phyloP scores from a whole-genome alignment of 2,888 invertebrate genomes.

The Machimus atricapillus region DNA sequence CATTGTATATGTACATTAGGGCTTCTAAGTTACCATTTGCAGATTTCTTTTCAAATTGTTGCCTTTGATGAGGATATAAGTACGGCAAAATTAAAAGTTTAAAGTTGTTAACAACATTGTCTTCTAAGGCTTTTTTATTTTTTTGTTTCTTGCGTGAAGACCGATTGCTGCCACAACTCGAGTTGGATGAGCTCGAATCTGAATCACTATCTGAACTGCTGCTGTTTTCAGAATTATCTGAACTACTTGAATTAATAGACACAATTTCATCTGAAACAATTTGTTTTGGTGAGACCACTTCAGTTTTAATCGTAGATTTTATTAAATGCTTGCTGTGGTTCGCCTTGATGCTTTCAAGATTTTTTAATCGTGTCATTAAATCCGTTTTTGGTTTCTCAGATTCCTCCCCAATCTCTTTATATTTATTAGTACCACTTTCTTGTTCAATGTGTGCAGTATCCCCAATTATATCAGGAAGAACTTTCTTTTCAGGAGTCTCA shows the following conservation, averaged over 20 bases:
- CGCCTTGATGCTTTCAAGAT: constrained; percentile 15
- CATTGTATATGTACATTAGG: constrained; percentile 55
- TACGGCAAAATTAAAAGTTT: constrained; percentile 56
- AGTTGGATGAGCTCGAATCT: constrained; percentile 50
- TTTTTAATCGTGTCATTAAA: constrained; percentile 28
- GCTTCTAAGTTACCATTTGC: constrained; percentile 50
- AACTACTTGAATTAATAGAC: background rate
- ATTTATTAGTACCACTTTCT: background rate
- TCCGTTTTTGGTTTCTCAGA: constrained; percentile 18
- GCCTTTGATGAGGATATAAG: constrained; percentile 50
- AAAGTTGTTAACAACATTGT: constrained; percentile 56
- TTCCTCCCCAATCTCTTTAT: background rate
- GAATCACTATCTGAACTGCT: constrained; percentile 47
- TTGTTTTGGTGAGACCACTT: background rate
- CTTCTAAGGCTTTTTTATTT: constrained; percentile 50
- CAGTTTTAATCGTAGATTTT: background rate
- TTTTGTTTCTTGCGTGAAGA: constrained; percentile 38
- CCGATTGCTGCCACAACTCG: constrained; percentile 38
- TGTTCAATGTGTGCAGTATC: background rate
- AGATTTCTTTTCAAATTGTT: constrained; percentile 54
- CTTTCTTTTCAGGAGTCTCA: background rate
- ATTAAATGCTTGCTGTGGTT: background rate
- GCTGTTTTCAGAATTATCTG: background rate
- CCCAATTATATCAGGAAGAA: background rate
- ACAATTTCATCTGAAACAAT: background rate